Evolutionary conservation across 2,797 vertebrate species (phyloP), one percentile per base, ranked within the genome.

Genomic region (Gallinago stenura): DNA sequence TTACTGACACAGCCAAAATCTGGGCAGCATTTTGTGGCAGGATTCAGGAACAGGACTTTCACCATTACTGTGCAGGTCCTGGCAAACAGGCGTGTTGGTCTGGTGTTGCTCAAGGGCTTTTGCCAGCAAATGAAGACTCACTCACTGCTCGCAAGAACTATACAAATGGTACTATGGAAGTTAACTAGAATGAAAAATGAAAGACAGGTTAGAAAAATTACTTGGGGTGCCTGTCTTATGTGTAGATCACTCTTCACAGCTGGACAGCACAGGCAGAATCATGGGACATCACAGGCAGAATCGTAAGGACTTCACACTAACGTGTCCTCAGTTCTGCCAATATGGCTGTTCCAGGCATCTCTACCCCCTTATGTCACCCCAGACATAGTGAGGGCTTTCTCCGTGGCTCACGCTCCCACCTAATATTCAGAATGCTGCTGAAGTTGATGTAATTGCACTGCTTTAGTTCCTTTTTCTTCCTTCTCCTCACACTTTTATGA

Each of bases 401-500:
- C 61, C 3, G 1, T 64, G 71, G 69, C 70, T 84, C 68, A 84
- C 48, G 24, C 75, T 91, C 85, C 90, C 85, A 92, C 88, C 30
- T 62, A 21, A 51, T 58, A 37, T 61, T 92, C 57, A 61, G 41
- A 92, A 87, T 2, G 2, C 81, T 95, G 61, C 70, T 51, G 64
- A 90, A 64, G 68, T 54, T 85, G 61, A 73, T 85, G 70, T 88
- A 83, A 79, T 66, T 66, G 50, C 77, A 60, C 81, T 83, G 54
- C 57, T 85, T 90, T 83, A 80, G 37, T 50, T 87, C 69, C 43
- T 11, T 90, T 87, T 96, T 91, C 51, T 87, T 90, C 77, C 79
- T 96, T 12, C 62, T 88, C 71, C 86, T 91, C 81, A 71, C 48
- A 46, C 86, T 87, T 86, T 15, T 22, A 20, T 90, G 71, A 82